phyloP scores from a whole-genome alignment of 2,113 vertebrate species.

The Riparia riparia region DNA sequence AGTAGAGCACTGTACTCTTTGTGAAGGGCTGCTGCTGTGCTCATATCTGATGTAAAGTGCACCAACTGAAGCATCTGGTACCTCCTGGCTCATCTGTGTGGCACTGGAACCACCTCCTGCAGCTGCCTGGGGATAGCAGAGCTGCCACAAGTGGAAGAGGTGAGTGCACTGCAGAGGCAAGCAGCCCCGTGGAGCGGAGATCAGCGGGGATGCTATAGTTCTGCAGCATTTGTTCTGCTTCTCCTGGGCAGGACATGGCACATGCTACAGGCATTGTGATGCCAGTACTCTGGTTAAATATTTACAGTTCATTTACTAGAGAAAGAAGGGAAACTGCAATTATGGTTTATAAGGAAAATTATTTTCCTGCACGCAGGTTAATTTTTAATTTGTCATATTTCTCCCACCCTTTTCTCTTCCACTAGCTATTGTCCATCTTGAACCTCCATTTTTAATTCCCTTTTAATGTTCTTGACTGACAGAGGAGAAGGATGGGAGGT shows the following conservation, averaged over 20 bases:
- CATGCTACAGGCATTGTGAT: background rate
- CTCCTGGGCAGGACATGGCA: background rate
- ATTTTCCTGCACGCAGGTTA: conserved; percentile 6
- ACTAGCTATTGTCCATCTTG: background rate
- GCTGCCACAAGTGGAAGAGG: background rate
- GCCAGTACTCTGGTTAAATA: conserved; percentile 50
- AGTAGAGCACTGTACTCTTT: background rate
- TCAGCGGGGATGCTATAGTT: background rate
- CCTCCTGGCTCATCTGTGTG: background rate
- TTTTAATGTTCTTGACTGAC: background rate
- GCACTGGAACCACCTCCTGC: background rate
- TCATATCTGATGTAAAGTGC: background rate
- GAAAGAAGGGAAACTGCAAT: conserved; percentile 30
- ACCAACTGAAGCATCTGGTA: background rate
- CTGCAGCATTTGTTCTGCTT: background rate
- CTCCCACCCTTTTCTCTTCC: background rate
- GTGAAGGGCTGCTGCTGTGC: background rate
- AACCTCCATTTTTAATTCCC: background rate
- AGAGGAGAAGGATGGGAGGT: background rate
- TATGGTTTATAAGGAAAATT: conserved; percentile 24
- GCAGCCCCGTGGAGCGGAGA: background rate
- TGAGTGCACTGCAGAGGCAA: background rate
- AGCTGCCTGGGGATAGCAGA: background rate
- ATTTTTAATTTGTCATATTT: background rate
- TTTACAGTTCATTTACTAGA: conserved; percentile 69